Evolutionary conservation across 1,140 invertebrate species (phyloP).

Genomic region (Chymomyza costata): DNA sequence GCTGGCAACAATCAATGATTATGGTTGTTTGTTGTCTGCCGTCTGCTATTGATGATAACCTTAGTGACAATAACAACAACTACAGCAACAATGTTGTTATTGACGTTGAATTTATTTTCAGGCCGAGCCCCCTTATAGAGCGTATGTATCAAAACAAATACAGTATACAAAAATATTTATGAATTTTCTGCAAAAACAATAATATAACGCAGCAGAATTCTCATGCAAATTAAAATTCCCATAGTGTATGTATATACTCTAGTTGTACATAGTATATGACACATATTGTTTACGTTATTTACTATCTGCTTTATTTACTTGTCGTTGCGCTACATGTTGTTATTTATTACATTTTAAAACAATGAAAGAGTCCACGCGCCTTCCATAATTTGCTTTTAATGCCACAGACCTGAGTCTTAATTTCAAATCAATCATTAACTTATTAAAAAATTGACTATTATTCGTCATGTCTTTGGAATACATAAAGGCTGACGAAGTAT

Average conservation of each 20-base stretch:
- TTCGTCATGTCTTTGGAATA: slow-evolving; percentile 5
- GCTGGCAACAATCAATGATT: too few species aligned
- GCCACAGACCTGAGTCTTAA: slow-evolving; percentile 15
- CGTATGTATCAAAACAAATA: not conserved
- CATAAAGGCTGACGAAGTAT: too few species aligned
- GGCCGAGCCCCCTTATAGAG: slow-evolving; percentile 51
- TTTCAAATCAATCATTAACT: slow-evolving; percentile 15
- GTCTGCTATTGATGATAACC: slow-evolving; percentile 32
- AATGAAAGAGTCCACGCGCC: slow-evolving; percentile 13
- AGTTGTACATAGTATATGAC: too few species aligned
- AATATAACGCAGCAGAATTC: too few species aligned
- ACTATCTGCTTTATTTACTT: too few species aligned
- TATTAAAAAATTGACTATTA: slow-evolving; percentile 1
- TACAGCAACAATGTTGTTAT: slow-evolving; percentile 33
- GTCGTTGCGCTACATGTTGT: too few species aligned
- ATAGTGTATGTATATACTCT: too few species aligned
- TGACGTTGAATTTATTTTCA: slow-evolving; percentile 30
- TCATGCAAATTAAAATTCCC: too few species aligned
- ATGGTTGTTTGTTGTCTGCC: slow-evolving; percentile 10
- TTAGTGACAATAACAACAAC: slow-evolving; percentile 24
- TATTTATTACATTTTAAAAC: not conserved
- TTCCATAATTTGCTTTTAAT: slow-evolving; percentile 2
- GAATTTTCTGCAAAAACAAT: too few species aligned
- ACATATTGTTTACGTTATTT: too few species aligned
- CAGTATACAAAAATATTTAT: too few species aligned